Percentiles rank a stretch among this genome's conserved stretches.
Conservation (phyloP, 1,140 invertebrate genomes). For the Monochamus saltuarius region DNA sequence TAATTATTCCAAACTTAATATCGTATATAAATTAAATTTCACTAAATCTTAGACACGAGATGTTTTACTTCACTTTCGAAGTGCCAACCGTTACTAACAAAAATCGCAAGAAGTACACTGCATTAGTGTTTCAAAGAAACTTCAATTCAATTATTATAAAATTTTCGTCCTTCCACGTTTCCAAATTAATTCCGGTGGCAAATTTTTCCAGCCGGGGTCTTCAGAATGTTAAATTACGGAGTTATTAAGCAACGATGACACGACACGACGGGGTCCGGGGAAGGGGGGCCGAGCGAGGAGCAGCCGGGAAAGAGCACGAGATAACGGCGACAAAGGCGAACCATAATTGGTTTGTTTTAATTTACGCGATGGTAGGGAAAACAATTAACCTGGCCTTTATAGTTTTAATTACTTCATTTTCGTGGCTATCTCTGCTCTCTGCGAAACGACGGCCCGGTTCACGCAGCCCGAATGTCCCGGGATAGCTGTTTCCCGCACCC, state of each 20-base stretch:
- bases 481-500: not conserved
- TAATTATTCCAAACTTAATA: no score
- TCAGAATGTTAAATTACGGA: not conserved
- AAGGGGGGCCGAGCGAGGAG: conserved; percentile 20
- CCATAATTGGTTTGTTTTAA: conserved; percentile 54
- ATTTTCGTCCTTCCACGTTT: no score
- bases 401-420: conserved; percentile 55
- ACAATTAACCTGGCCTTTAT: conserved; percentile 54
- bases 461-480: conserved; percentile 26
- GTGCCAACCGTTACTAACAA: no score
- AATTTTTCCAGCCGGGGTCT: not conserved
- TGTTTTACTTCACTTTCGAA: no score
- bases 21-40: no score
- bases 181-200: not conserved
- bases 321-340: conserved; percentile 40
- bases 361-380: conserved; percentile 53
- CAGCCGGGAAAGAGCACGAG: conserved; percentile 17
- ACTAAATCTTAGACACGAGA: no score
- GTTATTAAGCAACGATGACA: not conserved
- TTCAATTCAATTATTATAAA: no score
- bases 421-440: conserved; percentile 42
- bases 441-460: conserved; percentile 40
- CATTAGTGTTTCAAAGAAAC: no score
- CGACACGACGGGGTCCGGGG: not conserved
- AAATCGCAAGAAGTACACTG: no score